Evolutionary conservation across 2,797 vertebrate species (phyloP).

Genomic region (Sarcophilus harrisii): DNA sequence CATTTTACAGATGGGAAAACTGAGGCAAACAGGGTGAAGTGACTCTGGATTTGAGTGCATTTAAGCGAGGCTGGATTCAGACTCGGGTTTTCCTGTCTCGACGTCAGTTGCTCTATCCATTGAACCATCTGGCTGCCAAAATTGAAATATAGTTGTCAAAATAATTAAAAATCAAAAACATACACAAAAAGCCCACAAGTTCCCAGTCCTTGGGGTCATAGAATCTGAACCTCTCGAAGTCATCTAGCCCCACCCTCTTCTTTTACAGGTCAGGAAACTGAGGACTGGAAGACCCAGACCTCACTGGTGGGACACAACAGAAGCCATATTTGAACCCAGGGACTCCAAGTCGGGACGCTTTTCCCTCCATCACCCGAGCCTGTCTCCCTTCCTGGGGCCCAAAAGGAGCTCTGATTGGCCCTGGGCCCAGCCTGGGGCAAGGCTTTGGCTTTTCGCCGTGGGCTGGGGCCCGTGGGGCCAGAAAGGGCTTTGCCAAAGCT

Average conservation of each 20-base stretch:
- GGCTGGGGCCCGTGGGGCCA: too few species aligned
- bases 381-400: neutral
- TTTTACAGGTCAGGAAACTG: neutral
- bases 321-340: neutral
- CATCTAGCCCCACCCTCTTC: neutral
- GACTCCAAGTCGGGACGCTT: neutral
- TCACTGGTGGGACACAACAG: neutral
- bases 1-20: neutral
- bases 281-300: neutral
- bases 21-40: neutral
- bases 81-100: neutral
- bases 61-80: neutral
- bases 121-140: neutral
- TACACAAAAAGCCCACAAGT: neutral
- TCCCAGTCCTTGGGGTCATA: neutral
- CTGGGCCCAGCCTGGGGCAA: too few species aligned
- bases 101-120: neutral
- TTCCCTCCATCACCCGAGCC: neutral
- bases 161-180: neutral
- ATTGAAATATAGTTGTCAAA: neutral
- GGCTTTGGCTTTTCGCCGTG: too few species aligned
- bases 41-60: neutral
- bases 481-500: too few species aligned
- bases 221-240: neutral
- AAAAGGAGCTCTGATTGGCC: constrained; percentile 76